phyloP scores from a whole-genome alignment of 2,113 vertebrate species.

The Ciconia boyciana region DNA sequence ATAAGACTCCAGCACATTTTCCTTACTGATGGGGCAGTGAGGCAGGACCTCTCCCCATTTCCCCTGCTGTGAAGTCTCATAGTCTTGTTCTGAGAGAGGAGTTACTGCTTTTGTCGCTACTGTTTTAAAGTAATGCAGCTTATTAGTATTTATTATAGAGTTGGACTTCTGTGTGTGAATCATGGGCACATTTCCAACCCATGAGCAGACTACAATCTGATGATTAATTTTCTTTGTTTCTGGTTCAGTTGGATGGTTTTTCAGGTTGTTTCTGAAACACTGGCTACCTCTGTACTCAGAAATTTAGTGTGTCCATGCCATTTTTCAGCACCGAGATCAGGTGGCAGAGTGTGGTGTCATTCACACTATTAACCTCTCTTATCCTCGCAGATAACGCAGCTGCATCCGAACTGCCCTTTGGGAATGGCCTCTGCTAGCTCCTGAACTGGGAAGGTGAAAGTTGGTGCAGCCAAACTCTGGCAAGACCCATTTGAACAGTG shows the following conservation, averaged over 20 bases:
- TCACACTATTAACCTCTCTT: not conserved
- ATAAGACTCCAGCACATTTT: not conserved
- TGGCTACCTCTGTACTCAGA: accelerated
- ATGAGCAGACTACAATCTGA: not conserved
- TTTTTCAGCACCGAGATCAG: not conserved
- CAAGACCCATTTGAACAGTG: not conserved
- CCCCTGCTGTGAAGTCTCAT: not conserved
- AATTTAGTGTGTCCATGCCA: not conserved
- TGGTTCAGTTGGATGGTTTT: not conserved
- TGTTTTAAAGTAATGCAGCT: not conserved
- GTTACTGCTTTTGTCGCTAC: not conserved
- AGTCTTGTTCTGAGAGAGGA: not conserved
- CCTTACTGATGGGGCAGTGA: not conserved
- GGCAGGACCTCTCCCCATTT: not conserved
- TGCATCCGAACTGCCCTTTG: not conserved
- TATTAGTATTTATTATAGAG: not conserved
- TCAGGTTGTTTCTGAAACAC: not conserved
- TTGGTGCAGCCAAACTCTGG: not conserved
- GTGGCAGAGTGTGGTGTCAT: not conserved
- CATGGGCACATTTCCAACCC: not conserved
- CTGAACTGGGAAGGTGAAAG: not conserved
- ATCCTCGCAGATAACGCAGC: accelerated
- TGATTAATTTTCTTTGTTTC: not conserved
- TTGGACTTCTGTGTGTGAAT: not conserved
- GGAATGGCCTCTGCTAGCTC: not conserved